Evolutionary conservation across 2,888 invertebrate genomes (phyloP).

Genomic region (Sinohyriopsis cumingii): DNA sequence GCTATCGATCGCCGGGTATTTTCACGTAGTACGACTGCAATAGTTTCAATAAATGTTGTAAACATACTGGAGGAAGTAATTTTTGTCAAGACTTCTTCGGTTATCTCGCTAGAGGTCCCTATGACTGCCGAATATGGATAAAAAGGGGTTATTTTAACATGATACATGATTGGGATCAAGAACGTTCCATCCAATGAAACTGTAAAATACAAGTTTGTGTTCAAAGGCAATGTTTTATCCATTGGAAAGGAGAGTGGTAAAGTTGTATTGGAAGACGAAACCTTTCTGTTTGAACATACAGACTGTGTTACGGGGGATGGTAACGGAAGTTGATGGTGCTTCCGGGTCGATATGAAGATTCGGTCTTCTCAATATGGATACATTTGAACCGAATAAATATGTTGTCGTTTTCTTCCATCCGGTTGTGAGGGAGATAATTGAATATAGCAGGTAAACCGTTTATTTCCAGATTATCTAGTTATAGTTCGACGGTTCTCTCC

Average conservation of each 20-base stretch:
- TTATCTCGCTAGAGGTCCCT: conserved; percentile 39
- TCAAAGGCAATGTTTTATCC: conserved; percentile 26
- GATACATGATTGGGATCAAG: conserved; percentile 29
- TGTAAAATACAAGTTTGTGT: conserved; percentile 24
- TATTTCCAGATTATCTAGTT: neutral
- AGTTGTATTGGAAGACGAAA: conserved; percentile 25
- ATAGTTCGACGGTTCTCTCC: neutral
- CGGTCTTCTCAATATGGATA: conserved; percentile 38
- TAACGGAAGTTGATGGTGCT: conserved; percentile 14
- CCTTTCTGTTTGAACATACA: conserved; percentile 14
- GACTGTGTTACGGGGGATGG: conserved; percentile 28
- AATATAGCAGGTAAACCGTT: conserved; percentile 37
- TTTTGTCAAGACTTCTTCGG: conserved; percentile 8
- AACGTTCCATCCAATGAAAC: conserved; percentile 18
- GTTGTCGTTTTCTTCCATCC: conserved; percentile 36
- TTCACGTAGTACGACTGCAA: conserved; percentile 18
- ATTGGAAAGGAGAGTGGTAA: conserved; percentile 39
- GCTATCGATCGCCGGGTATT: conserved; percentile 37
- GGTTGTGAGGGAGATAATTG: conserved; percentile 24
- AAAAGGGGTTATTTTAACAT: conserved; percentile 28
- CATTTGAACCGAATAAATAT: conserved; percentile 27
- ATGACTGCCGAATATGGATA: conserved; percentile 26
- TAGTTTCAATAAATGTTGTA: conserved; percentile 32
- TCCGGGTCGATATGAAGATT: conserved; percentile 18
- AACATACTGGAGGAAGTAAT: conserved; percentile 27